phyloP scores from a whole-genome alignment of 2,888 invertebrate genomes.

The Leptopilina drosophilae region DNA sequence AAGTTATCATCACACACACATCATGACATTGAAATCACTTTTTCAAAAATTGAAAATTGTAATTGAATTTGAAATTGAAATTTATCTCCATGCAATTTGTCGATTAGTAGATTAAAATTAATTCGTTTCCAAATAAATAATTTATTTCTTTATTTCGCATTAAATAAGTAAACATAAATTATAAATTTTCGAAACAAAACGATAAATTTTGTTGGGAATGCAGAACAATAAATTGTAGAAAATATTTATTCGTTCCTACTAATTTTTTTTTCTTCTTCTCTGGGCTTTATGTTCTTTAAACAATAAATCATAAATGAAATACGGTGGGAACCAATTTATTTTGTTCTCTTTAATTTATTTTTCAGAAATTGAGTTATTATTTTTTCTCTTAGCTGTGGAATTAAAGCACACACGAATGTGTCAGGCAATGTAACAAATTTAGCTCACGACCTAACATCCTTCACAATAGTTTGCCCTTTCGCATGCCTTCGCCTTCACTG shows the following conservation, averaged over 20 bases:
- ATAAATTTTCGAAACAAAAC: too few relatives aligned
- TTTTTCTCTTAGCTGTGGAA: slow-evolving; percentile 10
- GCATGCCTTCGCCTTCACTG: slow-evolving; percentile 36
- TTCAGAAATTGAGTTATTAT: slow-evolving; percentile 11
- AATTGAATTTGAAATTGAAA: neutral
- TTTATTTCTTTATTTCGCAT: too few relatives aligned
- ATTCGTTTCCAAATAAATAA: too few relatives aligned
- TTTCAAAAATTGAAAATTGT: slow-evolving; percentile 16
- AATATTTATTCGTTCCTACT: too few relatives aligned
- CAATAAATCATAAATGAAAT: neutral
- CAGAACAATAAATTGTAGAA: too few relatives aligned
- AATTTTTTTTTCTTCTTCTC: too few relatives aligned
- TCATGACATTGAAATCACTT: slow-evolving; percentile 26
- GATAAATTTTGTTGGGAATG: too few relatives aligned
- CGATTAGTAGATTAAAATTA: neutral
- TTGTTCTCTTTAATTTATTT: slow-evolving; percentile 7
- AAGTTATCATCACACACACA: slow-evolving; percentile 31
- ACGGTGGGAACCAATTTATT: neutral
- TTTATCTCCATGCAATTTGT: too few relatives aligned
- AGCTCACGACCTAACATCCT: slow-evolving; percentile 39
- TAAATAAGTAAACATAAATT: too few relatives aligned
- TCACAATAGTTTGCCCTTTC: slow-evolving; percentile 40
- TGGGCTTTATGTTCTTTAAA: neutral
- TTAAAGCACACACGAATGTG: slow-evolving; percentile 32
- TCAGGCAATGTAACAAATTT: slow-evolving; percentile 39